phyloP scores from a whole-genome alignment of 1,140 invertebrate genomes.

The Drosophila biarmipes region DNA sequence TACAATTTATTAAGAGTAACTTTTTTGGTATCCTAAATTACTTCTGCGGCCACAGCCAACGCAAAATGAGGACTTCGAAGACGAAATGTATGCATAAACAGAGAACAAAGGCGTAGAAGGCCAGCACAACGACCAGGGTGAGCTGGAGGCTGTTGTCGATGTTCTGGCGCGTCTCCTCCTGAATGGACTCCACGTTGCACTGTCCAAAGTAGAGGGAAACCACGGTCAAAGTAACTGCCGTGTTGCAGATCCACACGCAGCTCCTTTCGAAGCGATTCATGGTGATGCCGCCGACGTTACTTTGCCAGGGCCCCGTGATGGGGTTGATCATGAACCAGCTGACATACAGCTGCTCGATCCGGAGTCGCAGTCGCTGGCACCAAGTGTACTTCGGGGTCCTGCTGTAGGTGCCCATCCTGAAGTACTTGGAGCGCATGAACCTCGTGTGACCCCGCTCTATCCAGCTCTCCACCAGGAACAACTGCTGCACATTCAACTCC shows the following conservation, averaged over 20 bases:
- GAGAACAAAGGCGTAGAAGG: not conserved
- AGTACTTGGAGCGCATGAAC: constrained; percentile 25
- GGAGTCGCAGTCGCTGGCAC: constrained; percentile 5
- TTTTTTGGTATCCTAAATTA: not conserved
- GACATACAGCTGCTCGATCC: constrained; percentile 1
- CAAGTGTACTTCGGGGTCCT: not conserved
- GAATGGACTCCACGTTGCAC: not conserved
- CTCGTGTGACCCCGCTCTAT: constrained; percentile 6
- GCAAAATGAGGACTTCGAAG: constrained; percentile 26
- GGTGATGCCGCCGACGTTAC: not conserved
- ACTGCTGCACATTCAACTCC: constrained; percentile 5
- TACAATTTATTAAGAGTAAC: not conserved
- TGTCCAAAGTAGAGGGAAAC: constrained; percentile 4
- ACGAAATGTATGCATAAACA: constrained; percentile 11
- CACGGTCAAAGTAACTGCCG: constrained; percentile 8
- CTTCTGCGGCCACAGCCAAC: not conserved
- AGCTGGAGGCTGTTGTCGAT: not conserved
- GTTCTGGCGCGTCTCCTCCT: not conserved
- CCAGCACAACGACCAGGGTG: not conserved
- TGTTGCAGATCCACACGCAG: constrained; percentile 26
- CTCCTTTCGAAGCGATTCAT: constrained; percentile 32
- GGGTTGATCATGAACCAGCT: constrained; percentile 27
- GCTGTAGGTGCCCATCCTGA: fast-evolving
- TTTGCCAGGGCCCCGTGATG: constrained; percentile 32
- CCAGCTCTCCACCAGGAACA: constrained; percentile 34